A percentile compares a stretch with the other conserved stretches of the same genome.
These are phyloP conservation scores for Lasioglossum lativentre DNA, from an alignment of 2,888 invertebrate species.

Conservation along the genomic window DNA sequence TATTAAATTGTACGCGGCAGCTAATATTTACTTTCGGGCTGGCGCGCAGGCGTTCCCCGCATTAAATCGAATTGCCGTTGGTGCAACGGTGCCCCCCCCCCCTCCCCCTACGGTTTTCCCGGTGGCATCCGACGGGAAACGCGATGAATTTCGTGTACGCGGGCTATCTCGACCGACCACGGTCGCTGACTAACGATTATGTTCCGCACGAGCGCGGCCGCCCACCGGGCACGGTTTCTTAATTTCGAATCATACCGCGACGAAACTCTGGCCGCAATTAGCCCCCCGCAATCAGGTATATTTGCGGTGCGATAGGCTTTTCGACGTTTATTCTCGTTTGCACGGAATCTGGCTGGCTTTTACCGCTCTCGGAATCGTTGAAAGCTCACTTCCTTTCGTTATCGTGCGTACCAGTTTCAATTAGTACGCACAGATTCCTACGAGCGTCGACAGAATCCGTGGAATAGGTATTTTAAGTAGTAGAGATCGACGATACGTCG, in stretches of 20 bases:
- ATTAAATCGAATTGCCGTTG: conserved; percentile 40
- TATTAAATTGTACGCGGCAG: conserved; percentile 66
- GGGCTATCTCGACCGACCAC: conserved; percentile 19
- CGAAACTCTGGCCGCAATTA: background rate
- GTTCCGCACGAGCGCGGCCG: background rate
- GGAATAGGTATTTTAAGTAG: background rate
- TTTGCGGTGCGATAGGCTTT: conserved; percentile 9
- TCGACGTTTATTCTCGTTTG: background rate
- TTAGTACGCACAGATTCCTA: background rate
- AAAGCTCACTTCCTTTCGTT: background rate
- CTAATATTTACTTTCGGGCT: conserved; percentile 64
- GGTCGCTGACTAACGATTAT: conserved; percentile 9
- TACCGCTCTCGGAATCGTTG: background rate
- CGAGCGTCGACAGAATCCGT: background rate
- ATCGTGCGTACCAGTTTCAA: background rate
- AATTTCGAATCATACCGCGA: conserved; percentile 9
- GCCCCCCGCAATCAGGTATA: conserved; percentile 2
- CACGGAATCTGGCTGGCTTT: background rate
- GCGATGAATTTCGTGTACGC: conserved; percentile 21
- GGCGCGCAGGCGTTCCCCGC: conserved; percentile 45
- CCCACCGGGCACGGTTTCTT: background rate
- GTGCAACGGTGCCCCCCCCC: background rate
- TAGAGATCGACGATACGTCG: background rate
- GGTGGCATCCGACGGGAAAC: background rate
- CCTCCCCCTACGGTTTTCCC: too few species aligned